These are phyloP conservation scores for Osmerus mordax DNA, from an alignment of 2,113 vertebrate species.

Conservation along the genomic window DNA sequence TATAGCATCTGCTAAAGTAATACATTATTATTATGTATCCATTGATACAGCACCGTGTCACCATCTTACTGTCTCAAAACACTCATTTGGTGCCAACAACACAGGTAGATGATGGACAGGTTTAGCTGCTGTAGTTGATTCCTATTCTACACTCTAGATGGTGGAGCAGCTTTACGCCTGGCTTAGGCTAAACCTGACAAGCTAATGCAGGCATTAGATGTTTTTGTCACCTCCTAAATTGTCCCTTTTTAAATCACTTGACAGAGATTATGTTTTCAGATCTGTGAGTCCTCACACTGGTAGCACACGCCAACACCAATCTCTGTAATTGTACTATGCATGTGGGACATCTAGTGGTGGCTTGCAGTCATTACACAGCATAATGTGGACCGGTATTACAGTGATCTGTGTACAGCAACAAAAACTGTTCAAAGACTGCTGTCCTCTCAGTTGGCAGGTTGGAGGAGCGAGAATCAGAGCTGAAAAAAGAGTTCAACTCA, in stretches of 20 bases:
- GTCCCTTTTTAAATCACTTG: slow-evolving; percentile 26
- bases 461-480: slow-evolving; percentile 92
- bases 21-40: too few relatives aligned
- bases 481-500: slow-evolving; percentile 95
- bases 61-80: too few relatives aligned
- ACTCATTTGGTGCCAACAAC: too few relatives aligned
- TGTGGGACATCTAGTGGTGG: neutral
- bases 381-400: neutral
- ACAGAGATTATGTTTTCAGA: slow-evolving; percentile 18
- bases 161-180: slow-evolving; percentile 12
- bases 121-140: neutral
- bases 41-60: too few relatives aligned
- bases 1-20: too few relatives aligned
- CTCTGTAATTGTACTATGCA: neutral
- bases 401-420: too few relatives aligned
- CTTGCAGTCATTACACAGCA: neutral
- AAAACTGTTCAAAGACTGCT: neutral
- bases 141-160: neutral
- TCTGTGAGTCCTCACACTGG: neutral
- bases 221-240: slow-evolving; percentile 46
- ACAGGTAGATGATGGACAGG: neutral
- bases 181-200: slow-evolving; percentile 37
- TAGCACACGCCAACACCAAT: neutral
- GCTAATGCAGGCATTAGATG: slow-evolving; percentile 40
- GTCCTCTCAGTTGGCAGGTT: slow-evolving; percentile 82